Percentiles rank a stretch among this genome's conserved stretches.
Evolutionary conservation across 1,140 invertebrate genomes (phyloP).

Genomic region (Drosophila subobscura): DNA sequence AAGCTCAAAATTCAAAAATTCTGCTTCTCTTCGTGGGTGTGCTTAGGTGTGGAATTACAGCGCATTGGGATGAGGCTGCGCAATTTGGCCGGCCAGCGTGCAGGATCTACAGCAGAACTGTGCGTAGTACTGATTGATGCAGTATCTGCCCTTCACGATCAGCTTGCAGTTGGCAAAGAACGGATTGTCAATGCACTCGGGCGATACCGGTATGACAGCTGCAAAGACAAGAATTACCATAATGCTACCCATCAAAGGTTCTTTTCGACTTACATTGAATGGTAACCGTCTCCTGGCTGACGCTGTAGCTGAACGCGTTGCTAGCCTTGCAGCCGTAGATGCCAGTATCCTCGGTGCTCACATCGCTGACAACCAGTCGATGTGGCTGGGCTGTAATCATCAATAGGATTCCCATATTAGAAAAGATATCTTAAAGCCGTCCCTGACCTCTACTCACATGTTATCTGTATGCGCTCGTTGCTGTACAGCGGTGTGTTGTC

Average conservation of each 20-base stretch:
- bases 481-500: constrained; percentile 85
- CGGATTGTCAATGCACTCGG: constrained; percentile 93
- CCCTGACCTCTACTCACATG: constrained; percentile 33
- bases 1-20: constrained; percentile 62
- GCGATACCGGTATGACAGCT: constrained; percentile 89
- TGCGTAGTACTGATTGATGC: constrained; percentile 94
- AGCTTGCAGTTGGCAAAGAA: constrained; percentile 94
- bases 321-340: constrained; percentile 91
- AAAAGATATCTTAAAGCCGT: background rate
- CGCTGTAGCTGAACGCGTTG: constrained; percentile 88
- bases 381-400: constrained; percentile 84
- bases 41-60: constrained; percentile 58
- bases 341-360: constrained; percentile 88
- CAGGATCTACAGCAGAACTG: constrained; percentile 96
- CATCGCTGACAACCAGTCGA: constrained; percentile 87
- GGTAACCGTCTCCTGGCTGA: constrained; percentile 86
- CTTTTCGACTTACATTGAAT: constrained; percentile 87
- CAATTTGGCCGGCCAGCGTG: constrained; percentile 90
- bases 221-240: constrained; percentile 37
- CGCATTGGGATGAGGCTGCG: constrained; percentile 69
- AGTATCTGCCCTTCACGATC: constrained; percentile 92
- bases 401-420: background rate
- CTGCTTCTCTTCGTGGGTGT: constrained; percentile 32
- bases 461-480: constrained; percentile 70
- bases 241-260: fast-evolving